These are phyloP conservation scores for Pseudotriccus pelzelni DNA, from an alignment of 2,797 vertebrate species.

Conservation along the genomic window DNA sequence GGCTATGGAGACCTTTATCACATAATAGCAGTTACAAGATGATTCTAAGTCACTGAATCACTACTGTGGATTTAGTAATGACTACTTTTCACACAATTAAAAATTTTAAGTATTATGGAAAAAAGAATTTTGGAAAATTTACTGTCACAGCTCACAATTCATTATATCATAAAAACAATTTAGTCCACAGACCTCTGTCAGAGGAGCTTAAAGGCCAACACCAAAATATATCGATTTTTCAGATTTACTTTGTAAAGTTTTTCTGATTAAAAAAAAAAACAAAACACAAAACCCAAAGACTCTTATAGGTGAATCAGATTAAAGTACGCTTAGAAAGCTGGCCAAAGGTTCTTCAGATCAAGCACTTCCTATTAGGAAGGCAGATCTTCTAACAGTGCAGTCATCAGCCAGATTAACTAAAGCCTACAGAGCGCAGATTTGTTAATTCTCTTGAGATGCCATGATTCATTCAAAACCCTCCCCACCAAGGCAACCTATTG, in stretches of 20 bases:
- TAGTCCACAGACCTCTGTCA: background rate
- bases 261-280: background rate
- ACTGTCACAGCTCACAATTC: background rate
- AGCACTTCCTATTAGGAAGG: background rate
- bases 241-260: background rate
- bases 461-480: background rate
- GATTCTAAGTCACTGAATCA: background rate
- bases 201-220: background rate
- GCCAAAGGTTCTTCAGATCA: background rate
- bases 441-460: background rate
- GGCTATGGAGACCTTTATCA: background rate
- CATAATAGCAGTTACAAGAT: background rate
- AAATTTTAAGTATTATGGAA: background rate
- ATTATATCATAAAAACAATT: background rate
- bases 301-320: background rate
- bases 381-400: background rate
- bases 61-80: fast-evolving
- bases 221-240: background rate
- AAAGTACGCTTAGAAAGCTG: background rate
- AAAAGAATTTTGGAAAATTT: fast-evolving
- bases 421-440: background rate
- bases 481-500: background rate
- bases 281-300: background rate
- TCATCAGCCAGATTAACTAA: background rate
- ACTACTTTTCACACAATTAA: background rate